phyloP scores from a whole-genome alignment of 2,797 vertebrate species.

The Macroramphosus scolopax region DNA sequence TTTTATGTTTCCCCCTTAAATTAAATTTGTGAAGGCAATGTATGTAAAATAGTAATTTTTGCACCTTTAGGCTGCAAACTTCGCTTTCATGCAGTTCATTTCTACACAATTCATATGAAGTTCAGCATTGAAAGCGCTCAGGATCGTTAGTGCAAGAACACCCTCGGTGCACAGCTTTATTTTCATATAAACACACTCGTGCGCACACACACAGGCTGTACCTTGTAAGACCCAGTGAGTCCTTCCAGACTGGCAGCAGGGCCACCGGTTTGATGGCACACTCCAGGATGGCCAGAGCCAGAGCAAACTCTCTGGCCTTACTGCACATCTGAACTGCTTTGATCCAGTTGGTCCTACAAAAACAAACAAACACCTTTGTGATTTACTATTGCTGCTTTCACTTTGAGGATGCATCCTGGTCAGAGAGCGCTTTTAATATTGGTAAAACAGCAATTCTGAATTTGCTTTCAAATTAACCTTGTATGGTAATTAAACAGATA shows the following conservation, averaged over 20 bases:
- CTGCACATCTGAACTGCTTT: constrained; percentile 99
- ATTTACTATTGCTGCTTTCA: background rate
- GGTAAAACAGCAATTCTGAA: too few relatives aligned
- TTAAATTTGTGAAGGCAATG: background rate
- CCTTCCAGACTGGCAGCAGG: constrained; percentile 95
- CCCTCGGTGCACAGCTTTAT: too few relatives aligned
- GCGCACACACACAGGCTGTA: constrained; percentile 36
- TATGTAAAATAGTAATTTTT: too few relatives aligned
- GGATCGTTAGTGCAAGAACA: too few relatives aligned
- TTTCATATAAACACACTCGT: background rate
- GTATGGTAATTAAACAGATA: background rate
- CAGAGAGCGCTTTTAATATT: too few relatives aligned
- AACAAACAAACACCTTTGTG: constrained; percentile 16
- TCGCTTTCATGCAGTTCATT: too few relatives aligned
- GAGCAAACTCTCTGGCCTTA: constrained; percentile 96
- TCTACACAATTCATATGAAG: too few relatives aligned
- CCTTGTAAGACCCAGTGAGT: constrained; percentile 96
- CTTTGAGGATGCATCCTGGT: background rate
- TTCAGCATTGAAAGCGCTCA: too few relatives aligned
- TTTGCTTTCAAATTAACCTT: background rate
- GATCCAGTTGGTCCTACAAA: constrained; percentile 95
- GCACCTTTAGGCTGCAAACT: too few relatives aligned
- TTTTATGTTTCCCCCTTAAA: constrained; percentile 22
- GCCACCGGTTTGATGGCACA: constrained; percentile 98
- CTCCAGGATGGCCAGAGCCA: constrained; percentile 96